Evolutionary conservation across 2,888 invertebrate genomes (phyloP).

Genomic region (Meliscaeva auricollis): DNA sequence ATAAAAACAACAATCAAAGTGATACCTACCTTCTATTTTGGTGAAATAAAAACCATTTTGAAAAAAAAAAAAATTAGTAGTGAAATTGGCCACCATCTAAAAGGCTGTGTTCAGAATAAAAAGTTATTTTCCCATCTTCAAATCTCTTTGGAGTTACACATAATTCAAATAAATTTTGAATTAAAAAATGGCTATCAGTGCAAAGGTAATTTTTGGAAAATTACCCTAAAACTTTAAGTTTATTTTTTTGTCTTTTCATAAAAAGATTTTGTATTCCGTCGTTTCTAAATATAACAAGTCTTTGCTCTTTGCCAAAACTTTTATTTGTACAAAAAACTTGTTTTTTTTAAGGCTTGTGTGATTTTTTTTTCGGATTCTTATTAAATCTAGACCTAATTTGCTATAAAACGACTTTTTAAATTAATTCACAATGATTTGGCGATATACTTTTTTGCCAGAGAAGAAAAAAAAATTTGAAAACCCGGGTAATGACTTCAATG

Average conservation of each 20-base stretch:
- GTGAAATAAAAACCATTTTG: constrained; percentile 15
- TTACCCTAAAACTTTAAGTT: not conserved
- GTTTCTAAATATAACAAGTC: constrained; percentile 5
- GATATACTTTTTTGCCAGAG: not conserved
- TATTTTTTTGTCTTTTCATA: not conserved
- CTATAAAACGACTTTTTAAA: not conserved
- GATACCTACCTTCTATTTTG: not conserved
- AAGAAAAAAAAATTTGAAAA: not conserved
- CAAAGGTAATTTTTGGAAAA: constrained; percentile 50
- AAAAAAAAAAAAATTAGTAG: constrained; percentile 8
- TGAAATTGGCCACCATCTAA: not conserved
- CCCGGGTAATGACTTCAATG: not conserved
- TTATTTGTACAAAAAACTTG: too few species aligned
- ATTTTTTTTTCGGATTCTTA: not conserved
- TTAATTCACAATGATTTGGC: not conserved
- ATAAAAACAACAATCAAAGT: not conserved
- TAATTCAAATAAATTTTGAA: not conserved
- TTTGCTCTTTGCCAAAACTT: not conserved
- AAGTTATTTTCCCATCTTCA: not conserved
- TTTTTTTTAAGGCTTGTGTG: not conserved
- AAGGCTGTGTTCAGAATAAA: not conserved
- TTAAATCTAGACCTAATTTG: not conserved
- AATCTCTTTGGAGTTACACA: not conserved
- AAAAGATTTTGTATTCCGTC: not conserved
- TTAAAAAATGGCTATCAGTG: constrained; percentile 60